phyloP scores from a whole-genome alignment of 2,888 invertebrate genomes.

The Griposia aprilina region DNA sequence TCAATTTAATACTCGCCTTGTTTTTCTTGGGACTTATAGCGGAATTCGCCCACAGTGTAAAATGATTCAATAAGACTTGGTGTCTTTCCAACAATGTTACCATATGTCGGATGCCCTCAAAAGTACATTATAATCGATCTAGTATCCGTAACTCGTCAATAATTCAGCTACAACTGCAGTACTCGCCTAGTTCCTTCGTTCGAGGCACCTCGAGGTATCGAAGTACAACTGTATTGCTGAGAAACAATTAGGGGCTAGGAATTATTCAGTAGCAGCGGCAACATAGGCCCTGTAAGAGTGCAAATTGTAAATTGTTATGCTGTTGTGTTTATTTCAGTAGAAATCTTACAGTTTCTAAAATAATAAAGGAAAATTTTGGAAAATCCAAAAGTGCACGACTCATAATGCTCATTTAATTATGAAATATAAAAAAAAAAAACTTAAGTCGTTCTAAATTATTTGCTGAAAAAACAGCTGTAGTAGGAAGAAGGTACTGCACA shows the following conservation, averaged over 20 bases:
- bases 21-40: not conserved
- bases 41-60: not conserved
- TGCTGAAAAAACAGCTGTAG: too few species aligned
- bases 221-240: not conserved
- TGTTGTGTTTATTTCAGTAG: too few species aligned
- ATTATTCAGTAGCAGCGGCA: constrained; percentile 5
- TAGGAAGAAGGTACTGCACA: too few species aligned
- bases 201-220: not conserved
- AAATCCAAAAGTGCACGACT: too few species aligned
- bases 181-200: constrained; percentile 11
- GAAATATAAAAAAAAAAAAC: too few species aligned
- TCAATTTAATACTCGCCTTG: too few species aligned
- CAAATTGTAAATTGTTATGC: too few species aligned
- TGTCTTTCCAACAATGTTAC: not conserved
- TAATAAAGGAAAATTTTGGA: too few species aligned
- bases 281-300: not conserved
- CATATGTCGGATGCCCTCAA: not conserved
- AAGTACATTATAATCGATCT: constrained; percentile 26
- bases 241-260: not conserved
- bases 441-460: too few species aligned
- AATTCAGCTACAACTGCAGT: constrained; percentile 35
- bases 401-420: too few species aligned
- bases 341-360: too few species aligned
- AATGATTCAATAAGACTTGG: not conserved
- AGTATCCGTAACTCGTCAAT: constrained; percentile 25